Evolutionary conservation across 2,888 invertebrate species (phyloP).

Genomic region (Aromia moschata): DNA sequence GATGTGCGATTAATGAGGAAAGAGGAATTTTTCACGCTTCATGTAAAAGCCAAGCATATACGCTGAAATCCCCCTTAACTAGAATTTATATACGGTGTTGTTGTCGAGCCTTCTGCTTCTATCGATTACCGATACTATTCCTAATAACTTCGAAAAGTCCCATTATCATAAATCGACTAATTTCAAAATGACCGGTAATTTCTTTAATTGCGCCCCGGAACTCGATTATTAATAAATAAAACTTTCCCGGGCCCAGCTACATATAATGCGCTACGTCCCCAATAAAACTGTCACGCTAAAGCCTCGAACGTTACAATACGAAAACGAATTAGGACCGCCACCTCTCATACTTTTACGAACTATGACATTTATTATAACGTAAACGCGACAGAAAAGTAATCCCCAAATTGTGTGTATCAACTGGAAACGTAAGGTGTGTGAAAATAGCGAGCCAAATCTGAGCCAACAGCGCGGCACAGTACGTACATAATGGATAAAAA

Average conservation of each 20-base stretch:
- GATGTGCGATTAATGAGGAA: too few species aligned
- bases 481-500: too few species aligned
- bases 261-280: too few species aligned
- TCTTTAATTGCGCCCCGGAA: slow-evolving; percentile 9
- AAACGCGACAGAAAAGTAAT: slow-evolving; percentile 26
- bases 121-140: too few species aligned
- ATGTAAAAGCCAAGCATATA: too few species aligned
- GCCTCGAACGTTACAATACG: slow-evolving; percentile 7
- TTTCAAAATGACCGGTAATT: neutral
- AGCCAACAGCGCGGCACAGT: too few species aligned
- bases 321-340: slow-evolving; percentile 17
- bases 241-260: slow-evolving; percentile 2
- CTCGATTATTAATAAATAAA: slow-evolving; percentile 20
- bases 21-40: too few species aligned
- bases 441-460: too few species aligned
- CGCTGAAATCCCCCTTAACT: too few species aligned
- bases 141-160: too few species aligned
- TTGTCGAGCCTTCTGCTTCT: too few species aligned
- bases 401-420: slow-evolving; percentile 28
- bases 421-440: slow-evolving; percentile 13
- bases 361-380: slow-evolving; percentile 29
- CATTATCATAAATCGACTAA: slow-evolving; percentile 15
- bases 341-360: slow-evolving; percentile 23
- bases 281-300: slow-evolving; percentile 14
- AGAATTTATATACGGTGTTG: too few species aligned